These are phyloP conservation scores for Acheta domesticus DNA, from an alignment of 2,888 invertebrate species.

Conservation along the genomic window DNA sequence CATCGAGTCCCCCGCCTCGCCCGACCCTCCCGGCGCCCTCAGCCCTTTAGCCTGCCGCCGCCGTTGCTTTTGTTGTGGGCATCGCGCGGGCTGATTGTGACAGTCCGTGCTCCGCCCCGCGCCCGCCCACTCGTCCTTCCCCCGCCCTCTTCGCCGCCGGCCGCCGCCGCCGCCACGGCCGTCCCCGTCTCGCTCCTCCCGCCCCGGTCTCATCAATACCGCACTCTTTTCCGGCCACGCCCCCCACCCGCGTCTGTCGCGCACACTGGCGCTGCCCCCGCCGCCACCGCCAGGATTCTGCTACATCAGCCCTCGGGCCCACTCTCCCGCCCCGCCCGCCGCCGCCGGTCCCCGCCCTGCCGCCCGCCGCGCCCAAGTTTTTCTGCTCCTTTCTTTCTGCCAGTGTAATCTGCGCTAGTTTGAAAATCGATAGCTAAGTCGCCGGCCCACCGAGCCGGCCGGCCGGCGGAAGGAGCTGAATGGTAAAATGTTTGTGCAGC, in stretches of 20 bases:
- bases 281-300: neutral
- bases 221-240: neutral
- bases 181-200: neutral
- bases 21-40: too few relatives aligned
- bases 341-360: too few relatives aligned
- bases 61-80: neutral
- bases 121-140: neutral
- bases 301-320: neutral
- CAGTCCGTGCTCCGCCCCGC: neutral
- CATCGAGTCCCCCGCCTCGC: too few relatives aligned
- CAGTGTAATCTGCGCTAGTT: conserved; percentile 18
- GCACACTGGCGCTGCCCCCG: neutral
- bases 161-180: neutral
- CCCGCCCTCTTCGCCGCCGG: neutral
- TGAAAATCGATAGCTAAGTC: conserved; percentile 18
- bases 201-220: neutral
- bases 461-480: neutral
- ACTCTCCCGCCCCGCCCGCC: neutral
- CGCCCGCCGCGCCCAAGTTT: neutral
- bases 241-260: neutral
- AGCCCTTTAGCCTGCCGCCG: too few relatives aligned
- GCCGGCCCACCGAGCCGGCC: neutral
- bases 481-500: conserved; percentile 7
- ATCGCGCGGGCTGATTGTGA: neutral
- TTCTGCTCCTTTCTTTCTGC: conserved; percentile 9